Percentiles rank a stretch among this genome's conserved stretches.
Evolutionary conservation across 2,797 vertebrate genomes (phyloP).

Genomic region (Squalus acanthias): DNA sequence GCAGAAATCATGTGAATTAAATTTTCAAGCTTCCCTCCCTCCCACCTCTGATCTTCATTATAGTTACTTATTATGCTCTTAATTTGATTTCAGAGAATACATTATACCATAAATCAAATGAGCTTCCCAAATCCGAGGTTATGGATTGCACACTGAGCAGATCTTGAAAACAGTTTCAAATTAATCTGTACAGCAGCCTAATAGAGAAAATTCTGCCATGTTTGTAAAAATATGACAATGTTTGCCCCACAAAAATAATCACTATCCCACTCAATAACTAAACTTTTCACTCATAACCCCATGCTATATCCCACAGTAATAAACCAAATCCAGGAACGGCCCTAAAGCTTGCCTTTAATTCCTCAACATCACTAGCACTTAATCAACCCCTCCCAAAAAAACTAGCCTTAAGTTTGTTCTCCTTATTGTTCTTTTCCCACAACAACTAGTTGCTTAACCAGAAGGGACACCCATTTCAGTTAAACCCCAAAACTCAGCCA

Average conservation of each 20-base stretch:
- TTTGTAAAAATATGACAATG: not conserved
- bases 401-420: not conserved
- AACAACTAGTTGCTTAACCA: not conserved
- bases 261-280: not conserved
- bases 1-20: not conserved
- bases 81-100: not conserved
- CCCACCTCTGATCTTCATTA: not conserved
- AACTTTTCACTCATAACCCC: not conserved
- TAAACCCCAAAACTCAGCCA: conserved; percentile 21
- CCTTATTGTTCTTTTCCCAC: not conserved
- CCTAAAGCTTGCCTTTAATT: not conserved
- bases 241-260: not conserved
- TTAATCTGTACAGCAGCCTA: not conserved
- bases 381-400: not conserved
- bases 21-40: not conserved
- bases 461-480: not conserved
- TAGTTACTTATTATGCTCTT: not conserved
- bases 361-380: not conserved
- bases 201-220: not conserved
- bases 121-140: not conserved
- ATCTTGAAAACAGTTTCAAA: not conserved
- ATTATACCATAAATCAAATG: not conserved
- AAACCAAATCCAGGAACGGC: not conserved
- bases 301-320: not conserved
- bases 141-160: not conserved